A percentile compares a stretch with the other conserved stretches of the same genome.
phyloP scores from a whole-genome alignment of 2,888 invertebrate species.

The Anthophora plumipes region DNA sequence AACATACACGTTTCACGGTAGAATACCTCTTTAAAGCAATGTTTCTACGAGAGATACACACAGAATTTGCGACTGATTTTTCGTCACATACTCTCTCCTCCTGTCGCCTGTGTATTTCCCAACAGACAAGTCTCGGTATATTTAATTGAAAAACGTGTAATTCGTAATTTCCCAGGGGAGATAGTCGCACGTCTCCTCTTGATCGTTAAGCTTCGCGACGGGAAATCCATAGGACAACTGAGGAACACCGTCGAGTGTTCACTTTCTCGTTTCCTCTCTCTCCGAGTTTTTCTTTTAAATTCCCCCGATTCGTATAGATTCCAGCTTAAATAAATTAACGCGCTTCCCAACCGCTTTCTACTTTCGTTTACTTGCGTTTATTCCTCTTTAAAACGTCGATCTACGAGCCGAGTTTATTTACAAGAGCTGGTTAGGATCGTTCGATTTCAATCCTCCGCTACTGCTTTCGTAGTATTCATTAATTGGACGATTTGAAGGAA shows the following conservation, averaged over 20 bases:
- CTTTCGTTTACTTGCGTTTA: slow-evolving; percentile 14
- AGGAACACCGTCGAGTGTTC: slow-evolving; percentile 25
- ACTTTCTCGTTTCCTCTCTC: neutral
- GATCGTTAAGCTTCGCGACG: slow-evolving; percentile 46
- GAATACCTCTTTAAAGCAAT: too few relatives aligned
- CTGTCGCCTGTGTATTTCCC: slow-evolving; percentile 56
- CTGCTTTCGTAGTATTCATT: neutral
- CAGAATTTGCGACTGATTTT: slow-evolving; percentile 31
- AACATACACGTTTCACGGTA: too few relatives aligned
- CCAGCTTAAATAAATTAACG: slow-evolving; percentile 46
- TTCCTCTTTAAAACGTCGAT: slow-evolving; percentile 14
- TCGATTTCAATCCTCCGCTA: slow-evolving; percentile 12
- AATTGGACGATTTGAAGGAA: slow-evolving; percentile 4
- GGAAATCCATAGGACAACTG: slow-evolving; percentile 55
- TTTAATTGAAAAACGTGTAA: slow-evolving; percentile 75
- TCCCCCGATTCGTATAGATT: neutral
- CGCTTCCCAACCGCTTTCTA: neutral
- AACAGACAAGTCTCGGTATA: slow-evolving; percentile 45
- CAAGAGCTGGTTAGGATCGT: neutral
- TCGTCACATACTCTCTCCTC: slow-evolving; percentile 13
- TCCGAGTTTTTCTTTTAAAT: slow-evolving; percentile 4
- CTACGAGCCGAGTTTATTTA: slow-evolving; percentile 21
- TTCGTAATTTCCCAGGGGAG: slow-evolving; percentile 74
- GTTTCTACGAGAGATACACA: neutral
- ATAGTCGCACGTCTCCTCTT: slow-evolving; percentile 19